These are phyloP conservation scores for Triops longicaudatus DNA, from an alignment of 1,140 invertebrate species.

Conservation along the genomic window DNA sequence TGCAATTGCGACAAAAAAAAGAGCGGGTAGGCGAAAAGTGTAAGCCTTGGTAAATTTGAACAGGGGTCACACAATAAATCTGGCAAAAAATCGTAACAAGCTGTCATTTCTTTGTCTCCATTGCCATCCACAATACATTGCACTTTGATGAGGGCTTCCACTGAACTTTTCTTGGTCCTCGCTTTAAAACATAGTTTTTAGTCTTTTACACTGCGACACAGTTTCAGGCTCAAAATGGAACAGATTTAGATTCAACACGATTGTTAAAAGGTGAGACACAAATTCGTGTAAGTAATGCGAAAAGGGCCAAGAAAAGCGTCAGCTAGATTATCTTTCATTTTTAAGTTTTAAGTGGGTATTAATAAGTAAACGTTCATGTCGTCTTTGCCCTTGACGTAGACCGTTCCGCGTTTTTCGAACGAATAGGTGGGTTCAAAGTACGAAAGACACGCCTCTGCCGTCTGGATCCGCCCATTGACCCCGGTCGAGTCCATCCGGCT, in stretches of 20 bases:
- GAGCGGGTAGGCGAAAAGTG: background rate
- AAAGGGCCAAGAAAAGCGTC: background rate
- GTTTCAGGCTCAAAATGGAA: background rate
- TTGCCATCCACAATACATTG: background rate
- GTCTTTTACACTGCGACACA: background rate
- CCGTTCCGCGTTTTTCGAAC: conserved; percentile 71
- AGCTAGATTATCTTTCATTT: background rate
- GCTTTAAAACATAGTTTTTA: background rate
- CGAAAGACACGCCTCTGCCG: conserved; percentile 61
- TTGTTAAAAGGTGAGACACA: too few species aligned
- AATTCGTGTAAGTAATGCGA: background rate
- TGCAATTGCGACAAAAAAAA: background rate
- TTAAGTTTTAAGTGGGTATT: conserved; percentile 27
- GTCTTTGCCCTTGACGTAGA: conserved; percentile 92
- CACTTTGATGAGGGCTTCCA: background rate
- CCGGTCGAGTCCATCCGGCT: conserved; percentile 92
- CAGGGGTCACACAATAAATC: background rate
- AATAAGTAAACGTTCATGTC: conserved; percentile 82
- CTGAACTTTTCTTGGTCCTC: background rate
- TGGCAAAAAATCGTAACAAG: background rate
- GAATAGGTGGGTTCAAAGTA: conserved; percentile 57
- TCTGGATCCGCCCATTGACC: conserved; percentile 73
- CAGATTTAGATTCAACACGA: background rate
- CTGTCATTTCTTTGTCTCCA: background rate
- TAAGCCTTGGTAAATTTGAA: background rate